These are phyloP conservation scores for Aldabrachelys gigantea DNA, from an alignment of 2,113 vertebrate genomes.

Conservation along the genomic window DNA sequence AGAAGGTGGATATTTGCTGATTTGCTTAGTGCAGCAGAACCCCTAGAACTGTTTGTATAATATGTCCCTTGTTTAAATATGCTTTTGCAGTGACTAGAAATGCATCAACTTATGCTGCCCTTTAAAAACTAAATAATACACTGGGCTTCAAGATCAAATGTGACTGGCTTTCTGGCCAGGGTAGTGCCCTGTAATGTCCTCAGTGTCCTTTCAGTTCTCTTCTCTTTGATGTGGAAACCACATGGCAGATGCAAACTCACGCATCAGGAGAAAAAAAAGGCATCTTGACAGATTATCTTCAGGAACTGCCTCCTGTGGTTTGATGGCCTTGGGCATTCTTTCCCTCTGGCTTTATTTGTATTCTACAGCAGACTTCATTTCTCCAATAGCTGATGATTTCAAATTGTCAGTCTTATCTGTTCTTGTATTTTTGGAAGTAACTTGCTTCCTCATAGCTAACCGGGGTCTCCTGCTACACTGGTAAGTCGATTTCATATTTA, in stretches of 20 bases:
- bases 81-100: background rate
- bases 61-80: background rate
- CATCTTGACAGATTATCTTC: background rate
- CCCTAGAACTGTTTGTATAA: background rate
- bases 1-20: background rate
- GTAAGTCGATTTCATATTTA: background rate
- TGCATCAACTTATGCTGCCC: background rate
- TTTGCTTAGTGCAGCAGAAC: background rate
- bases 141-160: background rate
- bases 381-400: background rate
- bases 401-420: background rate
- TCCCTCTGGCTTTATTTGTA: background rate
- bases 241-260: rapidly evolving
- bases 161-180: background rate
- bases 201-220: background rate
- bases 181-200: background rate
- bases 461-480: background rate
- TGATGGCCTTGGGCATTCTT: background rate
- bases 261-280: background rate
- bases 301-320: background rate
- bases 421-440: background rate
- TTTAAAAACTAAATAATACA: background rate
- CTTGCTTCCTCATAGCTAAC: background rate
- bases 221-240: background rate
- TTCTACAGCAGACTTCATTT: background rate